Evolutionary conservation across 1,140 invertebrate species (phyloP).

Genomic region (Leptinotarsa defecta): DNA sequence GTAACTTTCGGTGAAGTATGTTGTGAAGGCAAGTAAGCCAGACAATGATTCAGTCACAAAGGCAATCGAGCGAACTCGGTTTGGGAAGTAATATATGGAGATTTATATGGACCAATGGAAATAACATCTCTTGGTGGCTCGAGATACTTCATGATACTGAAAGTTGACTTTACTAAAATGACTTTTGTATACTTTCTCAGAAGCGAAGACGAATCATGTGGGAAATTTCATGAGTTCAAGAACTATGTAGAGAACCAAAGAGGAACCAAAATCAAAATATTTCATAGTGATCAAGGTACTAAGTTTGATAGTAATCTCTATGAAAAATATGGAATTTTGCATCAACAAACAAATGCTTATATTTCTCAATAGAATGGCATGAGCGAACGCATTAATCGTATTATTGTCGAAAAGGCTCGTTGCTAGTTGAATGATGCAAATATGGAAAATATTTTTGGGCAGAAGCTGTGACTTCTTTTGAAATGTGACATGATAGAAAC

Average conservation of each 20-base stretch:
- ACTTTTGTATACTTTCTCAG: constrained; percentile 16
- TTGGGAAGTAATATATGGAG: constrained; percentile 46
- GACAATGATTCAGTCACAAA: constrained; percentile 42
- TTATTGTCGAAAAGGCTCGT: constrained; percentile 2
- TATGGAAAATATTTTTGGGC: neutral
- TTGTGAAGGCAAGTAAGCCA: constrained; percentile 48
- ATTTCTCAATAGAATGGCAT: constrained; percentile 11
- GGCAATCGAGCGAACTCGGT: constrained; percentile 35
- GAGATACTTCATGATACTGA: no score
- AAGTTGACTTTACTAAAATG: constrained; percentile 12
- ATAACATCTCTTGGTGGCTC: no score
- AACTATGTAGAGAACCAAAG: constrained; percentile 28
- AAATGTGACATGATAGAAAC: neutral
- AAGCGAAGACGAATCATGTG: constrained; percentile 11
- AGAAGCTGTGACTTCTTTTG: constrained; percentile 5
- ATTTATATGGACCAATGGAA: constrained; percentile 18
- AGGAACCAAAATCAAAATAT: constrained; percentile 25
- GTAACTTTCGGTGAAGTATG: constrained; percentile 40
- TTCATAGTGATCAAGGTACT: constrained; percentile 18
- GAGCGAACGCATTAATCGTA: constrained; percentile 13
- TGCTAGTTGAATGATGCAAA: constrained; percentile 7
- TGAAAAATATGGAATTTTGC: constrained; percentile 30
- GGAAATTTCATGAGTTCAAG: constrained; percentile 21
- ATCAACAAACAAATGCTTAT: constrained; percentile 20
- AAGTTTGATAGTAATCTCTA: constrained; percentile 25